Evolutionary conservation across 2,113 vertebrate species (phyloP), one percentile per base, ranked within the genome.

Genomic region (Sylvia atricapilla): DNA sequence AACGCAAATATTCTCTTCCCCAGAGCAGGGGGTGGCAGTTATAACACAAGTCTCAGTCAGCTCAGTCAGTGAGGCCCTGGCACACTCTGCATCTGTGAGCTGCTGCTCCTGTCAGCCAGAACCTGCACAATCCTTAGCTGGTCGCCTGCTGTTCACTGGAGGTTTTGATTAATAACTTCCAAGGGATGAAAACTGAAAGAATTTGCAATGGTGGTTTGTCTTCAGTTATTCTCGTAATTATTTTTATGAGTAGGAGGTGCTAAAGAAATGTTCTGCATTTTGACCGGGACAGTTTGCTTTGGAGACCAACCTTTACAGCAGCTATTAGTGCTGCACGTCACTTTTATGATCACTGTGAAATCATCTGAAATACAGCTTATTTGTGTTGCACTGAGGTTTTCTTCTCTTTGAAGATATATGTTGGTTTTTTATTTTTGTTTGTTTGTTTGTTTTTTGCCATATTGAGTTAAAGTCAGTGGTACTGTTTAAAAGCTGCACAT

Each of bases 151-250:
- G 22, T 67, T 92, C 10, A 4, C 47, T 69, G 52, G 44, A 62
- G 83, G 64, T 53, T 93, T 93, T 76, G 92, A 84, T 90, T 89
- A 74, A 89, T 92, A 81, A 78, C 90, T 90, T 91, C 67, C 78
- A 83, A 72, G 55, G 74, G 24, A 41, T 52, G 59, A 49, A 94
- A 94, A 92, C 85, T 67, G 88, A 77, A 93, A 53, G 66, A 55
- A 83, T 90, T 94, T 72, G 49, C 43, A 44, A 13, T 82, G 73
- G 84, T 77, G 74, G 86, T 84, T 91, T 95, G 74, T 89, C 77
- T 94, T 62, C 79, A 46, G 89, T 95, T 76, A 72, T 91, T 88
- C 85, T 92, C 17, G 18, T 83, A 84, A 81, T 89, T 82, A 85
- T 90, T 91, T 96, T 90, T 91, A 87, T 88, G 85, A 91, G 91